Evolutionary conservation across 2,888 invertebrate species (phyloP), one percentile per base, ranked within the genome.

Genomic region (Tanaodytes sp.): DNA sequence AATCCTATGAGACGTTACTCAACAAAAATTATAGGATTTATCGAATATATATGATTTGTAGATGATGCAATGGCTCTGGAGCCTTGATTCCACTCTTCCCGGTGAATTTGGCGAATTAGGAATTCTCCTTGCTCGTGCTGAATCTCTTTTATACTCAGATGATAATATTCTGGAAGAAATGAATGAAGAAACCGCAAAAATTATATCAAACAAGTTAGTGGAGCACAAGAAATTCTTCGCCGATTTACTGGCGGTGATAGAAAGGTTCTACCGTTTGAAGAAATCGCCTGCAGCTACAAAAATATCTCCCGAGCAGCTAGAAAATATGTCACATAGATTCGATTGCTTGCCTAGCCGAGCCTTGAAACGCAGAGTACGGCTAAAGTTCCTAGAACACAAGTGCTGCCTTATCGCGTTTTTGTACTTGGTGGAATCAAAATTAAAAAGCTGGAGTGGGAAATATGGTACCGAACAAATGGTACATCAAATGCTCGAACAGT

Each of bases 381-480:
- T 96, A 81, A 95, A 96, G 86, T 96, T 93, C 87, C 88, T 95
- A 74, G 95, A 96, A 86, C 95, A 96, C 86, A 95, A 95, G 87
- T 96, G 95, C 86, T 95, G 95, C 86, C 90, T 97, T 77, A 92
- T 97, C 79, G 96, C 95, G 70, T 95, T 96, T 86, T 90, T 97
- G 61, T 93, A 94, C 84, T 88, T 95, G 73, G 93, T 96, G 33
- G 96, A 97, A 87, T 92, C 91, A 64, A 96, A 96, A 85, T 88
- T 97, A 76, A 91, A 92, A 81, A 88, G 90, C 48, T 97, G 97
- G 96, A 94, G 93, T 71, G 91, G 93, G 27, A 96, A 96, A 85
- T 96, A 94, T 80, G 95, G 95, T 37, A 88, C 90, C 52, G 90
- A 94, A 77, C 93, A 94, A 70, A 91, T 92, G 84, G 95, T 94